phyloP scores from a whole-genome alignment of 2,113 vertebrate genomes.

The Clarias batrachus region DNA sequence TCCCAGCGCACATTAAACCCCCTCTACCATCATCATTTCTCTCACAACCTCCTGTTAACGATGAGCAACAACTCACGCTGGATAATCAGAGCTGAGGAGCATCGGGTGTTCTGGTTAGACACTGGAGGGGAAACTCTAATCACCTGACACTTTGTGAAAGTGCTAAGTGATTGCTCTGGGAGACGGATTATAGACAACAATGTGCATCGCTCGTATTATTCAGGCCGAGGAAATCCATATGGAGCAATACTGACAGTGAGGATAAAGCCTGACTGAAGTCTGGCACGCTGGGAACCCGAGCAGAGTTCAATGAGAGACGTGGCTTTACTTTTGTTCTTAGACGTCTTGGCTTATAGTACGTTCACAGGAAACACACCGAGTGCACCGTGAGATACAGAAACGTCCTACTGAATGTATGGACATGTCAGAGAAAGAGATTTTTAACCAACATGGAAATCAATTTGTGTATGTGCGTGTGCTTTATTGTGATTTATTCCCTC shows the following conservation, averaged over 20 bases:
- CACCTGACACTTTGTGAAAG: slow-evolving; percentile 42
- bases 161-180: slow-evolving; percentile 17
- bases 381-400: background rate
- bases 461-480: background rate
- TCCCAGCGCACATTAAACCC: background rate
- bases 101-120: background rate
- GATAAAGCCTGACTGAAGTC: slow-evolving; percentile 44
- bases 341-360: background rate
- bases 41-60: slow-evolving; percentile 37
- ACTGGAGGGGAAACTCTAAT: slow-evolving; percentile 42
- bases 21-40: slow-evolving; percentile 7
- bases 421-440: too few species aligned
- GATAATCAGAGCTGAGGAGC: slow-evolving; percentile 47
- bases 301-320: background rate
- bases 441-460: too few species aligned
- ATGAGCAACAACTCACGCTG: slow-evolving; percentile 11
- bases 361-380: background rate
- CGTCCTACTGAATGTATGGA: background rate
- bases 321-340: slow-evolving; percentile 10
- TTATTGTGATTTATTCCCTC: background rate
- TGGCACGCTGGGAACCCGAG: slow-evolving; percentile 25
- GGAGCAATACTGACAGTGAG: slow-evolving; percentile 36
- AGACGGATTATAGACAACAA: slow-evolving; percentile 6
- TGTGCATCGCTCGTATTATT: slow-evolving; percentile 17
- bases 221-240: slow-evolving; percentile 38